These are phyloP conservation scores for Pycnonotus jocosus DNA, from an alignment of 2,113 vertebrate species.

Conservation along the genomic window DNA sequence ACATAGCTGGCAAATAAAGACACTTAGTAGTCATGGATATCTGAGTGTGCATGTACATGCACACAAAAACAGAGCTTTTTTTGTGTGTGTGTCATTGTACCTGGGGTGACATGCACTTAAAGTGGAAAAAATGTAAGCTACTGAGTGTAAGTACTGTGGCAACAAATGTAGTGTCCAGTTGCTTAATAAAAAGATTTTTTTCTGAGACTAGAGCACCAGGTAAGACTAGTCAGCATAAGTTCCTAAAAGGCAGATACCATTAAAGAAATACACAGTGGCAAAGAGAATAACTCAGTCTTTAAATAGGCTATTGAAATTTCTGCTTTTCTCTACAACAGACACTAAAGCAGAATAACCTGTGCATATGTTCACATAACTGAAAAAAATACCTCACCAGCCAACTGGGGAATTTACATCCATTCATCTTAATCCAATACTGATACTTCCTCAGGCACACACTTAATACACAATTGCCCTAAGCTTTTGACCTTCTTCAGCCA, in stretches of 20 bases:
- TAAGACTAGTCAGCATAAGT: neutral
- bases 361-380: neutral
- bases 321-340: neutral
- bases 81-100: neutral
- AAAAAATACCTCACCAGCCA: neutral
- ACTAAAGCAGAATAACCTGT: neutral
- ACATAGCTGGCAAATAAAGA: neutral
- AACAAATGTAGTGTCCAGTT: neutral
- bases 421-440: neutral
- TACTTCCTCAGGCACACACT: neutral
- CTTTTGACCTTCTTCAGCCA: neutral
- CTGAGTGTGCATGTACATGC: neutral
- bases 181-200: neutral
- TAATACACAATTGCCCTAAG: neutral
- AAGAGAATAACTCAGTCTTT: neutral
- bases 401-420: neutral
- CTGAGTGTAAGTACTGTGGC: neutral
- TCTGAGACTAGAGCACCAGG: neutral
- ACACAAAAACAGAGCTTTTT: neutral
- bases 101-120: neutral
- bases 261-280: neutral
- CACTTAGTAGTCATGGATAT: neutral
- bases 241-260: neutral
- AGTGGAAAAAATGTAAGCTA: neutral
- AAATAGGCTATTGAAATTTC: neutral